These are phyloP conservation scores for Xyrauchen texanus DNA, from an alignment of 2,113 vertebrate species.

Conservation along the genomic window DNA sequence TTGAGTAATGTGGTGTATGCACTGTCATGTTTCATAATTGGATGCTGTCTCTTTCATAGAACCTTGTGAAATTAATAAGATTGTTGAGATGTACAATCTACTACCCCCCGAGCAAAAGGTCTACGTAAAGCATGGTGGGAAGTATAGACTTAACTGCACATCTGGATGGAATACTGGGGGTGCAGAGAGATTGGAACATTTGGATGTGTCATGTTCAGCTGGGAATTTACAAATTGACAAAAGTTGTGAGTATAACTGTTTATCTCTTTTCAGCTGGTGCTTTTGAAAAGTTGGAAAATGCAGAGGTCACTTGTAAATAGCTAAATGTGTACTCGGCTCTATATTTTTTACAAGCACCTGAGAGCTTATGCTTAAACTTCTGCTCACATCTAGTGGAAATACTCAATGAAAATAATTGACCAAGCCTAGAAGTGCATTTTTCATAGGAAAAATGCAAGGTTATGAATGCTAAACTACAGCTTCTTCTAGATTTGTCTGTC, in stretches of 20 bases:
- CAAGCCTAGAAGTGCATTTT: too few species aligned
- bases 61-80: slow-evolving; percentile 16
- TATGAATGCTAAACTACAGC: too few species aligned
- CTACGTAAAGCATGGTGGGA: neutral
- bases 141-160: neutral
- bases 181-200: neutral
- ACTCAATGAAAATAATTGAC: too few species aligned
- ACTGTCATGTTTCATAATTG: neutral
- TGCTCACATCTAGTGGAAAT: too few species aligned
- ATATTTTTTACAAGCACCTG: too few species aligned
- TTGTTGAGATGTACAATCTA: slow-evolving; percentile 12
- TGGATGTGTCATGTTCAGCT: neutral
- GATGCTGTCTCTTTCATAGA: neutral
- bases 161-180: slow-evolving; percentile 1
- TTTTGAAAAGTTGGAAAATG: too few species aligned
- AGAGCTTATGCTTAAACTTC: too few species aligned
- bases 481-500: too few species aligned
- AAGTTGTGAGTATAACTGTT: slow-evolving; percentile 13
- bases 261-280: too few species aligned
- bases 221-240: slow-evolving; percentile 16
- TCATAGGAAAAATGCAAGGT: too few species aligned
- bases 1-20: neutral
- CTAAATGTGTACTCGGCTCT: too few species aligned
- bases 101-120: neutral
- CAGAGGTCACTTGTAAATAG: too few species aligned